These are phyloP conservation scores for Carabus problematicus DNA, from an alignment of 2,888 invertebrate species.

Conservation along the genomic window DNA sequence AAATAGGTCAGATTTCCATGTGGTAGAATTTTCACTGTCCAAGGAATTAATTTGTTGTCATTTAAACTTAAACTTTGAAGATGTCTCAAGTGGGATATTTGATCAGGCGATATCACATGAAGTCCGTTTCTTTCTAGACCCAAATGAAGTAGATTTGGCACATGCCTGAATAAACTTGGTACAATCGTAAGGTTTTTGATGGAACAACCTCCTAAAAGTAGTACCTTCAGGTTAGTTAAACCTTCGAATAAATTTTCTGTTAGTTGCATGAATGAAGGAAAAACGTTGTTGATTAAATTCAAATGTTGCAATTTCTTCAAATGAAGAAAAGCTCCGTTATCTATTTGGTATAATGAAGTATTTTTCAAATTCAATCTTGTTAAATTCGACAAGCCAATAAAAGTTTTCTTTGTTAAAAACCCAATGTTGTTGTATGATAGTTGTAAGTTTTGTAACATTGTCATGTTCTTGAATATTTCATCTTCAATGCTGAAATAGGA, in stretches of 20 bases:
- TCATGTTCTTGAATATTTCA: slow-evolving; percentile 62
- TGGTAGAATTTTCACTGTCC: slow-evolving; percentile 63
- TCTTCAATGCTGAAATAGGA: slow-evolving; percentile 63
- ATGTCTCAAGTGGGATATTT: slow-evolving; percentile 59
- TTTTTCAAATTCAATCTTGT: slow-evolving; percentile 63
- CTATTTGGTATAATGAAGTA: slow-evolving; percentile 62
- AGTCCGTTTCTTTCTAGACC: slow-evolving; percentile 63
- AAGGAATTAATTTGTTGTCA: slow-evolving; percentile 62
- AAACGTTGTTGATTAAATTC: slow-evolving; percentile 64
- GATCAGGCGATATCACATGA: slow-evolving; percentile 58
- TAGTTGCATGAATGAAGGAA: slow-evolving; percentile 59
- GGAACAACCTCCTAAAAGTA: slow-evolving; percentile 63
- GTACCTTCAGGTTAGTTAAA: slow-evolving; percentile 60
- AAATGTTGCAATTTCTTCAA: slow-evolving; percentile 60
- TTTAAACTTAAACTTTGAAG: slow-evolving; percentile 63
- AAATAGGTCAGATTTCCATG: slow-evolving; percentile 59
- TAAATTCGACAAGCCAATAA: slow-evolving; percentile 62
- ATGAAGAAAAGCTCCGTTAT: slow-evolving; percentile 60
- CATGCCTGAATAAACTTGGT: slow-evolving; percentile 63
- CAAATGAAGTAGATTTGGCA: slow-evolving; percentile 62
- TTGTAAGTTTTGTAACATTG: slow-evolving; percentile 61
- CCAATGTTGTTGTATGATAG: slow-evolving; percentile 65
- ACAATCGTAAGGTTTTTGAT: slow-evolving; percentile 59
- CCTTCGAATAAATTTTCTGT: slow-evolving; percentile 61
- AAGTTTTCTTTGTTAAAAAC: slow-evolving; percentile 62